Conservation (phyloP, 92 coral and sea anemone genomes). For the Porites lobata region DNA sequence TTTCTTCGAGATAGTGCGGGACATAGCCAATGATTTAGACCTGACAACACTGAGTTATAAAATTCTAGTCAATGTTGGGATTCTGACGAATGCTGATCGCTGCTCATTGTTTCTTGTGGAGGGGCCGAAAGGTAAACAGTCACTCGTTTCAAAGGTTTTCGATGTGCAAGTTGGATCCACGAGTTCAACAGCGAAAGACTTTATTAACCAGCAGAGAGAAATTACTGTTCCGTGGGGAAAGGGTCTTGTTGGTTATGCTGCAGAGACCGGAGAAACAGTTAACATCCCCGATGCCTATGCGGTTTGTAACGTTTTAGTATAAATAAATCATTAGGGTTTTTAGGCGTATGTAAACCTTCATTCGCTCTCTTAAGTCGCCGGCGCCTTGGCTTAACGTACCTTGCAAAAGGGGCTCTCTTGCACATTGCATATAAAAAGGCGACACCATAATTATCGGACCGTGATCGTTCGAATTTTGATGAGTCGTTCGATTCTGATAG, state of each 20-base stretch:
- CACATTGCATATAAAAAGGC: background rate
- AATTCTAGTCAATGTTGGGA: conserved; percentile 98
- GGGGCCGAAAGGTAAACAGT: conserved; percentile 95
- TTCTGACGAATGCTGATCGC: conserved; percentile 98
- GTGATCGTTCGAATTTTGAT: conserved; percentile 32
- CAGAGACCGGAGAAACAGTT: conserved; percentile 98
- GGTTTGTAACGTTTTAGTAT: conserved; percentile 92
- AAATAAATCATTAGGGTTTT: conserved; percentile 91
- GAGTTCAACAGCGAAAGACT: conserved; percentile 81
- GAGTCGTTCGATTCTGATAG: conserved; percentile 26
- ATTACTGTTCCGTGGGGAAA: conserved; percentile 98
- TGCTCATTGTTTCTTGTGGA: conserved; percentile 98
- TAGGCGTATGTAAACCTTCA: conserved; percentile 83
- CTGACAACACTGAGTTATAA: conserved; percentile 96
- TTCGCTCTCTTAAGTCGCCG: conserved; percentile 72
- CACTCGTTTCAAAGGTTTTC: conserved; percentile 98
- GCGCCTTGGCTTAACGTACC: conserved; percentile 36
- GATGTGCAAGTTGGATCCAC: conserved; percentile 94
- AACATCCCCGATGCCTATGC: conserved; percentile 99
- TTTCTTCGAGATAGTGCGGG: conserved; percentile 98
- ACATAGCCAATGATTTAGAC: conserved; percentile 97
- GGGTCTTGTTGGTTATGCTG: conserved; percentile 99
- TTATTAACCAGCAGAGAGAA: conserved; percentile 88
- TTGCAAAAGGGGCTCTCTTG: conserved; percentile 46
- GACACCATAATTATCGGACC: conserved; percentile 24